Evolutionary conservation across 37 sponge, comb jelly and placozoan species (phyloP).

Genomic region (Axinella damicornis): DNA sequence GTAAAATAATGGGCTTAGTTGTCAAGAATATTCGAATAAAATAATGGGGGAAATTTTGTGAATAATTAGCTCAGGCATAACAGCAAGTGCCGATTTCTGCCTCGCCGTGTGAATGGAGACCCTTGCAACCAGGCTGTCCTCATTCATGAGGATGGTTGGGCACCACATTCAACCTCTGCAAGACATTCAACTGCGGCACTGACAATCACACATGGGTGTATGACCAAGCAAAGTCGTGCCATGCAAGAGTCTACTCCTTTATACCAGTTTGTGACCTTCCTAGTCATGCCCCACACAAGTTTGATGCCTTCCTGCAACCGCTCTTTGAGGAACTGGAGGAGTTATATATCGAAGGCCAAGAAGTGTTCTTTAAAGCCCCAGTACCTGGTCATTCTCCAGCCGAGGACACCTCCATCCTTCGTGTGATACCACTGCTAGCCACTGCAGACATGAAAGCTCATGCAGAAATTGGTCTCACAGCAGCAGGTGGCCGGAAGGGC

Average conservation of each 20-base stretch:
- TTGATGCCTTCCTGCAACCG: background rate
- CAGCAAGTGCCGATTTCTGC: no score
- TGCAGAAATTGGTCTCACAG: slow-evolving; percentile 7
- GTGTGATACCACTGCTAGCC: background rate
- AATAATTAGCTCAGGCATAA: no score
- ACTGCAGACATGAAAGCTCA: slow-evolving; percentile 17
- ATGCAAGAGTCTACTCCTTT: background rate
- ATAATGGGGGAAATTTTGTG: no score
- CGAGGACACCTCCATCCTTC: background rate
- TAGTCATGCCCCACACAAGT: background rate
- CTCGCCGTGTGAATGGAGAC: background rate
- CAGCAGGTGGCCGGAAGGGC: background rate
- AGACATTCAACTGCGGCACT: slow-evolving; percentile 11
- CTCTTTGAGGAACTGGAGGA: background rate
- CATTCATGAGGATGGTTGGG: slow-evolving; percentile 7
- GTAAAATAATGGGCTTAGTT: no score
- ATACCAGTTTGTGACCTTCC: background rate
- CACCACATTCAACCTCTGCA: slow-evolving; percentile 1
- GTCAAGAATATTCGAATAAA: no score
- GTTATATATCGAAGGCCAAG: background rate
- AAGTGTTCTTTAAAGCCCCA: background rate
- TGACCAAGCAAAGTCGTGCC: background rate
- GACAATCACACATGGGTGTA: slow-evolving; percentile 2
- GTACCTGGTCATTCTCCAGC: background rate
- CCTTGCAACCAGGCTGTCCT: background rate